phyloP scores from a whole-genome alignment of 2,113 vertebrate species.

The Erinaceus europaeus region DNA sequence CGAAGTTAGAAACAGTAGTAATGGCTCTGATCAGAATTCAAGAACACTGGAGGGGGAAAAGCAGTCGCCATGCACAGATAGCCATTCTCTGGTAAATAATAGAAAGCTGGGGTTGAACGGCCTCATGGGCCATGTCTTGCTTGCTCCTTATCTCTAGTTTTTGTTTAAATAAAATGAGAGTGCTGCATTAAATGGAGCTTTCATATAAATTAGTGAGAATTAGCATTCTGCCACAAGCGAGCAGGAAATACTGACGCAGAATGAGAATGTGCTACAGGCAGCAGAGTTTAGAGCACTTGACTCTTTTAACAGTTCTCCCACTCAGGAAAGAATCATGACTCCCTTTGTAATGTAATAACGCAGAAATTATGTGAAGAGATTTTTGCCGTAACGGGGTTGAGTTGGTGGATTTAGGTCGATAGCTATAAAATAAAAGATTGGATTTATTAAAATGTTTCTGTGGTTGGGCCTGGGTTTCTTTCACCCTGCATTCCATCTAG shows the following conservation, averaged over 20 bases:
- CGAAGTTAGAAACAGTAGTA: conserved; percentile 50
- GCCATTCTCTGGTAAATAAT: conserved; percentile 18
- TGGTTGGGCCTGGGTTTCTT: neutral
- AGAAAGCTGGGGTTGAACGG: neutral
- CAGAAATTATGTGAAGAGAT: neutral
- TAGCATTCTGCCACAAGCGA: conserved; percentile 37
- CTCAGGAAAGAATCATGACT: neutral
- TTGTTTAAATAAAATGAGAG: conserved; percentile 55
- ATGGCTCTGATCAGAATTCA: conserved; percentile 39
- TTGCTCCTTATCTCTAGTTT: conserved; percentile 24
- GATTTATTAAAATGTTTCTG: neutral
- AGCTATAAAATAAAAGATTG: neutral
- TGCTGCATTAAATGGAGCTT: conserved; percentile 15
- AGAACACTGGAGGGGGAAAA: neutral
- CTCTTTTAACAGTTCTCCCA: neutral
- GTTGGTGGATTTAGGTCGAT: neutral
- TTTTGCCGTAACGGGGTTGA: neutral
- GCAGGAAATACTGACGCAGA: conserved; percentile 22
- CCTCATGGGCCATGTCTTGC: neutral
- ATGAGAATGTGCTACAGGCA: neutral
- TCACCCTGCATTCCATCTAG: neutral
- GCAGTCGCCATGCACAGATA: neutral
- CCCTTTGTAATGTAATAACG: neutral
- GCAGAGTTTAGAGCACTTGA: neutral
- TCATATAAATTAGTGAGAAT: conserved; percentile 60